These are phyloP conservation scores for Malacoctenus gilli DNA, from an alignment of 2,797 vertebrate species.

Conservation along the genomic window DNA sequence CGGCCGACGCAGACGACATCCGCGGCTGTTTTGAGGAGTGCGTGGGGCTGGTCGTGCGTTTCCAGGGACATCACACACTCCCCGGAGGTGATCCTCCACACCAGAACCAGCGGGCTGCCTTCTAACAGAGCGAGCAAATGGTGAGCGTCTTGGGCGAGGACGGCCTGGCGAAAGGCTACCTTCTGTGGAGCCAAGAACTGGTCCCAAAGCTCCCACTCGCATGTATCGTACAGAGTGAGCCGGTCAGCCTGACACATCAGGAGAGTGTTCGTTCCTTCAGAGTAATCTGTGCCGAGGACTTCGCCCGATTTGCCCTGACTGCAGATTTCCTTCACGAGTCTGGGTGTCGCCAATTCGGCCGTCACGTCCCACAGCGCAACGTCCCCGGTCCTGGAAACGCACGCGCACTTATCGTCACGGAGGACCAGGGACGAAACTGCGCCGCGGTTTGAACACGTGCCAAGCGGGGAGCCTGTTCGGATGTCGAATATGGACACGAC, in stretches of 20 bases:
- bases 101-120: constrained; percentile 68
- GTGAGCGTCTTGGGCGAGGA: constrained; percentile 70
- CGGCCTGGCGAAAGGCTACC: constrained; percentile 71
- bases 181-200: constrained; percentile 73
- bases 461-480: constrained; percentile 36
- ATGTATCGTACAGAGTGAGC: constrained; percentile 77
- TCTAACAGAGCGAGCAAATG: constrained; percentile 79
- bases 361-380: constrained; percentile 75
- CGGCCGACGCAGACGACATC: constrained; percentile 65
- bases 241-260: constrained; percentile 75
- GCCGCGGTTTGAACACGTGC: constrained; percentile 53
- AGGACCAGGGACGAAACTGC: constrained; percentile 66
- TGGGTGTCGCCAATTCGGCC: constrained; percentile 46
- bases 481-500: constrained; percentile 74
- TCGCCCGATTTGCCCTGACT: constrained; percentile 20
- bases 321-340: constrained; percentile 61
- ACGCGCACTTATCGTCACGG: constrained; percentile 51
- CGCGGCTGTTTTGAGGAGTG: constrained; percentile 67
- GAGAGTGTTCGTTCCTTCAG: constrained; percentile 50
- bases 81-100: constrained; percentile 78
- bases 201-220: constrained; percentile 69
- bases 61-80: constrained; percentile 81
- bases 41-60: constrained; percentile 33
- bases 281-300: constrained; percentile 71
- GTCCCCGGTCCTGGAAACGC: constrained; percentile 75